Percentiles rank a stretch among this genome's conserved stretches.
phyloP scores from a whole-genome alignment of 2,797 vertebrate genomes.

The Corythornis leucogaster region DNA sequence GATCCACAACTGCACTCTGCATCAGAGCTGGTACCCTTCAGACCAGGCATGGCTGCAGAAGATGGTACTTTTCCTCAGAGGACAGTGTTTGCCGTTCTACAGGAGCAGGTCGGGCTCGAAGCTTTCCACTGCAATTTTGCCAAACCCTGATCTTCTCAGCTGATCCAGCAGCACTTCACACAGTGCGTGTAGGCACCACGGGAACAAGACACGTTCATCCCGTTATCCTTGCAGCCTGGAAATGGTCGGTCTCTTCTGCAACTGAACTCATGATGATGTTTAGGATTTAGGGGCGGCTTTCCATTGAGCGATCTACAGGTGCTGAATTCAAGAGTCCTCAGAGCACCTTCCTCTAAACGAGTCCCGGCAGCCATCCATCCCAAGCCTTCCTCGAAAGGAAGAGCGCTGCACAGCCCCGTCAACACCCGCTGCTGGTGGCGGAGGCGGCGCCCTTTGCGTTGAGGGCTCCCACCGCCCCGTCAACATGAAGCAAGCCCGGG shows the following conservation, averaged over 20 bases:
- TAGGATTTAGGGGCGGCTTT: background rate
- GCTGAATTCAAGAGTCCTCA: background rate
- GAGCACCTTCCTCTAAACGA: too few relatives aligned
- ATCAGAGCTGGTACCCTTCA: background rate
- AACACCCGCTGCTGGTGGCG: background rate
- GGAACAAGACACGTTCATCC: background rate
- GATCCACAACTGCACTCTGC: background rate
- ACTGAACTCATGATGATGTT: accelerated
- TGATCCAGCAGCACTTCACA: background rate
- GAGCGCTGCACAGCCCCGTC: background rate
- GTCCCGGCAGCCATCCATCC: background rate
- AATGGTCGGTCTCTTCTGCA: background rate
- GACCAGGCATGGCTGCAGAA: background rate
- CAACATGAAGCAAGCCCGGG: background rate
- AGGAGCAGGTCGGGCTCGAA: background rate
- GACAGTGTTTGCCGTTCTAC: background rate
- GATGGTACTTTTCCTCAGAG: background rate
- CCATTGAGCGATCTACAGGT: background rate
- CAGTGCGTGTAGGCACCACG: too few relatives aligned
- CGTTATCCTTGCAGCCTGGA: background rate
- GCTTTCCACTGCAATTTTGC: background rate
- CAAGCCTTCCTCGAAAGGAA: too few relatives aligned
- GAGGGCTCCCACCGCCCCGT: background rate
- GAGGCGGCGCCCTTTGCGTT: background rate
- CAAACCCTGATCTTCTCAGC: background rate